Base-by-base conservation (phyloP, 2,797 vertebrate genomes). In the Miichthys miiuy region DNA sequence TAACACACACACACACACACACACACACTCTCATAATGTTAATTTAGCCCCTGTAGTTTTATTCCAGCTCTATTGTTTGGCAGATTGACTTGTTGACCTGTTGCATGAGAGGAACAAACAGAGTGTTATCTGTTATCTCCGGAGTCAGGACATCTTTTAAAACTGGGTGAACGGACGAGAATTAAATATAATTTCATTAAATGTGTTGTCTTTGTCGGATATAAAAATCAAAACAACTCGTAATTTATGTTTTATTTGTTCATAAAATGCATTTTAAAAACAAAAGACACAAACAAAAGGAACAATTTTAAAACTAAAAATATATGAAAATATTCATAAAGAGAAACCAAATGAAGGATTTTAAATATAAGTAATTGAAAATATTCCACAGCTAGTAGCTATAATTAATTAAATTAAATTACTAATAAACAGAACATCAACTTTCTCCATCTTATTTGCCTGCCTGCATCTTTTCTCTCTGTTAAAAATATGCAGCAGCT, bases 41-140 rank as follows among this genome's bases (percentile, higher is more conserved):
- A 54, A 82, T 80, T 80, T 71, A 52, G 84, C 72, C 67, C 72
- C 23, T 80, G 78, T 41, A 54, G 79, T 83, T 86, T 82, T 30
- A 82, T 62, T 78, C 58, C 81, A 38, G 61, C 75, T 58, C 76
- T 10, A n/a, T 84, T 85, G 72, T 90, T 51, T n/a, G 57, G 61
- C 55, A 17, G 61, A 77, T 72, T 74, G 72, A 82, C 73, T 76
- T 67, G 25, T 67, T 84, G 82, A 85, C 73, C 81, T 79, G 81
- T 70, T 74, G 68, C 38, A 52, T 68, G 67, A 72, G 61, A 75
- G 41, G 23, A 50, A 74, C 44, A 66, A 79, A 69, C 54, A 0
- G 58, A 76, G 68, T 23, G n/a, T 79, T 66, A 50, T 58, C 46
- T 44, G 6, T 50, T 10, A 46, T 58, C 63, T 68, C 1, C 42